A percentile compares a stretch with the other conserved stretches of the same genome.
Evolutionary conservation across 1,140 invertebrate species (phyloP).

Genomic region (Zaprionus gabonicus): DNA sequence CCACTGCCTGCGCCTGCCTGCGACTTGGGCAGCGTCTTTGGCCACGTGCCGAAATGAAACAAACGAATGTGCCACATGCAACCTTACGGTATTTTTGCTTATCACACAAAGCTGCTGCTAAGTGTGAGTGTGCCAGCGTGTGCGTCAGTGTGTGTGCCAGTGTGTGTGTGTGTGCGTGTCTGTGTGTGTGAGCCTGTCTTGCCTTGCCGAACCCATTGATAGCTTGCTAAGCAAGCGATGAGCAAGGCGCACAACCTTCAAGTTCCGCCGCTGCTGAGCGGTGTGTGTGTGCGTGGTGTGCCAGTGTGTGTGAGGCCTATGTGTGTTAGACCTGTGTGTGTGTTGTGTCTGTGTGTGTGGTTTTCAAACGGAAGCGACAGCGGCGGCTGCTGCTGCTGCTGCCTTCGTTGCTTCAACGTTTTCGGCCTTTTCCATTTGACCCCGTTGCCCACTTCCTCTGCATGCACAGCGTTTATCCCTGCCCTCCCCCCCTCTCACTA

Average conservation of each 20-base stretch:
- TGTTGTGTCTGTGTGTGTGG: constrained; percentile 53
- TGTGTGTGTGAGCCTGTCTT: constrained; percentile 25
- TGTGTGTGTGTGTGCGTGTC: constrained; percentile 12
- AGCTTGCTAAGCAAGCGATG: constrained; percentile 38
- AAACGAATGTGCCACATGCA: constrained; percentile 48
- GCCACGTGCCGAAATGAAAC: constrained; percentile 46
- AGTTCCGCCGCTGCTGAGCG: constrained; percentile 41
- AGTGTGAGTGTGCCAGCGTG: constrained; percentile 3
- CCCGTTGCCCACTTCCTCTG: constrained; percentile 60
- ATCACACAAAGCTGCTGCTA: constrained; percentile 39
- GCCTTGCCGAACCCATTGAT: constrained; percentile 64
- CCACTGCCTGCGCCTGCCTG: background rate
- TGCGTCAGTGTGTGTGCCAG: background rate
- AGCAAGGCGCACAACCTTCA: constrained; percentile 42
- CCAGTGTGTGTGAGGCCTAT: background rate
- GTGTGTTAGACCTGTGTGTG: background rate
- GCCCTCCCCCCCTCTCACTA: constrained; percentile 1
- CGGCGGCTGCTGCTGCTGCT: background rate
- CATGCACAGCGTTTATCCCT: constrained; percentile 36
- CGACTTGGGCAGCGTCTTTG: constrained; percentile 42
- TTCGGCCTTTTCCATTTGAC: constrained; percentile 78
- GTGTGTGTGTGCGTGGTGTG: constrained; percentile 3
- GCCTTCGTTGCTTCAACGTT: constrained; percentile 23
- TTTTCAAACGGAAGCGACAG: constrained; percentile 72
- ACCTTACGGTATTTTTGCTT: constrained; percentile 54